Evolutionary conservation across 2,888 invertebrate species (phyloP), one percentile per base, ranked within the genome.

Genomic region (Helobdella robusta): DNA sequence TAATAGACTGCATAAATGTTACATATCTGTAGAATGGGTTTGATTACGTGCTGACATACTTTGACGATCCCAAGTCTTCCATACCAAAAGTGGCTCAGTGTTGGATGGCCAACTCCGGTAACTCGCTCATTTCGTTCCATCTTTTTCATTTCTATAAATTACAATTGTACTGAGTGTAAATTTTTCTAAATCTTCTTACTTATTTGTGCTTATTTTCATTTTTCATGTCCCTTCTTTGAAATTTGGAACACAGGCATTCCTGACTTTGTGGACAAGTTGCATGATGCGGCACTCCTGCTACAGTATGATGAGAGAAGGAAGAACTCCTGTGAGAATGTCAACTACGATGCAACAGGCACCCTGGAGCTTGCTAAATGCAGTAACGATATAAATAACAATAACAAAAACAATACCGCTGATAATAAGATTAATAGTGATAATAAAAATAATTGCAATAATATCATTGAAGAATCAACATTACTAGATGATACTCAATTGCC

Each of bases 21-120:
- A 6, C 28, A 30, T 25, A 30, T 1, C 4, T 30, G 6, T 73
- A 81, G 80, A 77, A 79, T 73, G 82, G 82, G 1, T 79, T 82
- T 72, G 81, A 82, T 70, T 83, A 82, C 73, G 77, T 82, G 18
- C 74, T 83, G 69, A 82, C 81, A 0, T 83, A 83, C 72, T 80
- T 77, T 70, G 83, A 83, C 73, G 81, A 83, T 73, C 82, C 83
- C 0, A 77, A 82, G 71, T 77, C 82, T 6, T 75, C 77, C 65
- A 78, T 82, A 67, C 82, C 83, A 0, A 72, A 76, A 34, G 73
- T 79, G 66, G 79, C 80, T 36, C 81, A 81, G 70, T 81, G 80
- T 70, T 82, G 81, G 80, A 79, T 82, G 77, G 81, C 82, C 23
- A 76, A 76, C 56, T 78, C 78, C 23, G 68, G 65, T 67, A n/a